phyloP scores from a whole-genome alignment of 2,797 vertebrate species.

The Crenuchus spilurus region DNA sequence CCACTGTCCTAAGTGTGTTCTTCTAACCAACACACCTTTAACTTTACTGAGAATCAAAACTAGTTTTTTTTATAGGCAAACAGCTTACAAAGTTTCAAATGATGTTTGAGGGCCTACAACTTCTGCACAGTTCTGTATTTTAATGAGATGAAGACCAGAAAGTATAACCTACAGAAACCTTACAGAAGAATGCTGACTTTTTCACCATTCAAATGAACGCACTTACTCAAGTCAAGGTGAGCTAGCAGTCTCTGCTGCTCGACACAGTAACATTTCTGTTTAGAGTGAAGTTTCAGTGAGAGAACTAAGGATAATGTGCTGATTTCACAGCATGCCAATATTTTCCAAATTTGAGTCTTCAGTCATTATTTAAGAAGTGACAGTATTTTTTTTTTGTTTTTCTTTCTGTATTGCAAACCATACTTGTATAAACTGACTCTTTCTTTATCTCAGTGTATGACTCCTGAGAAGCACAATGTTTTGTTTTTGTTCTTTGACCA shows the following conservation, averaged over 20 bases:
- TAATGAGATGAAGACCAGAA: not conserved
- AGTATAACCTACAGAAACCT: not conserved
- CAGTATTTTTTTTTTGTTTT: conserved; percentile 42
- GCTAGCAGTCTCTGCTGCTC: not conserved
- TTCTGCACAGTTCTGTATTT: not conserved
- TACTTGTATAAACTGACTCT: conserved; percentile 37
- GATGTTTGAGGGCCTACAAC: too few relatives aligned
- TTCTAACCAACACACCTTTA: too few relatives aligned
- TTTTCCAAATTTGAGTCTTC: not conserved
- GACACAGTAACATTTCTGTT: not conserved
- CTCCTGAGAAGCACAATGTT: conserved; percentile 47
- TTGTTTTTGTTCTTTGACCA: conserved; percentile 13
- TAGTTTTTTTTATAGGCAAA: too few relatives aligned
- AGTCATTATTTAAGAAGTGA: conserved; percentile 18
- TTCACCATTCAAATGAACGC: not conserved
- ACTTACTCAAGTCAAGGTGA: not conserved
- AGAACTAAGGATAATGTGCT: not conserved
- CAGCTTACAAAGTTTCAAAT: too few relatives aligned
- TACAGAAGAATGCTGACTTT: not conserved
- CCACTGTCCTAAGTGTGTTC: too few relatives aligned
- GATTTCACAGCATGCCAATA: conserved; percentile 34
- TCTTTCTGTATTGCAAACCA: conserved; percentile 35
- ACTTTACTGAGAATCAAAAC: too few relatives aligned
- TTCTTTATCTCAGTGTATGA: conserved; percentile 20
- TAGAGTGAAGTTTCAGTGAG: conserved; percentile 3